Evolutionary conservation across 1,140 invertebrate genomes (phyloP).

Genomic region (Gryllus bimaculatus): DNA sequence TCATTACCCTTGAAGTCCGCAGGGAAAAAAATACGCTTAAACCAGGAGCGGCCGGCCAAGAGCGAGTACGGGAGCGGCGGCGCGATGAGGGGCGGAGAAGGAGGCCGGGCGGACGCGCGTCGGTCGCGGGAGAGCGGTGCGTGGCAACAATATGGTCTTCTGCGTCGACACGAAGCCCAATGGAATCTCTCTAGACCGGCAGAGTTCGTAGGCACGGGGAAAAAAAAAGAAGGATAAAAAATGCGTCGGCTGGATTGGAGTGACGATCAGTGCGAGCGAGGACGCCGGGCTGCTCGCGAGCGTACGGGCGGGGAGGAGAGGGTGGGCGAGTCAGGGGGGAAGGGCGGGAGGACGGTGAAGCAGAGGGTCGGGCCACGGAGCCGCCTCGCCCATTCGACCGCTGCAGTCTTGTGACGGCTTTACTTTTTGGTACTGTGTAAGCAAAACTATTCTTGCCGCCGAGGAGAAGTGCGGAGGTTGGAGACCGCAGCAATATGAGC

Average conservation of each 20-base stretch:
- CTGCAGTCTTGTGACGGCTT: not conserved
- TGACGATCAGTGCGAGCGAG: too few species aligned
- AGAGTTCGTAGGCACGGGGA: too few species aligned
- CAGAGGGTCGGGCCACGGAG: not conserved
- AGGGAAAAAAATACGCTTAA: not conserved
- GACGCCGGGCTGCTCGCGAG: too few species aligned
- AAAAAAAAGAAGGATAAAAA: not conserved
- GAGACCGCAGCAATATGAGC: not conserved
- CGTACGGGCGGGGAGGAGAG: not conserved
- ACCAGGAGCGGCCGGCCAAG: not conserved
- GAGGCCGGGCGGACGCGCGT: not conserved
- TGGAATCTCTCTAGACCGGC: not conserved
- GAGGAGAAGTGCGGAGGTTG: not conserved
- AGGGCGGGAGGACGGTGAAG: not conserved
- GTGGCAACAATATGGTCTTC: not conserved
- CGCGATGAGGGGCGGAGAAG: not conserved
- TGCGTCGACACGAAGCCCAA: not conserved
- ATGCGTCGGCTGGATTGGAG: not conserved
- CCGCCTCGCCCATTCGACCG: not conserved
- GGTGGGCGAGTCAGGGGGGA: too few species aligned
- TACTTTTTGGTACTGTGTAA: not conserved
- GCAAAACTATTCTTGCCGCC: not conserved
- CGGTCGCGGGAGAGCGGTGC: not conserved
- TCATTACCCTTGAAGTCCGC: not conserved
- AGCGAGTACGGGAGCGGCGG: too few species aligned